A percentile compares a stretch with the other conserved stretches of the same genome.
Conservation (phyloP, 2,888 invertebrate species). For the Melangyna quadrimaculata region DNA sequence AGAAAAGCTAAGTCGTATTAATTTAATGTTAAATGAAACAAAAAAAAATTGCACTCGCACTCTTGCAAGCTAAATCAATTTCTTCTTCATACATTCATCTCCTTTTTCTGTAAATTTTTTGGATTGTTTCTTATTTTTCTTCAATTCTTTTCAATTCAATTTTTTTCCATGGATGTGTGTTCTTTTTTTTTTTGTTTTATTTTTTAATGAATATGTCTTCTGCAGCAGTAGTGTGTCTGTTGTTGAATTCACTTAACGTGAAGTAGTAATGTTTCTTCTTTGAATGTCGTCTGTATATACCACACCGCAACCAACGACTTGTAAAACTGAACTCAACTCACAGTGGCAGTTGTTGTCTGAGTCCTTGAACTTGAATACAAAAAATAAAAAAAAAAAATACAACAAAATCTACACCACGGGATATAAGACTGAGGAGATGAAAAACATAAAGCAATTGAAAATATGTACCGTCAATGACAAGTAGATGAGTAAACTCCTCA, state of each 20-base stretch:
- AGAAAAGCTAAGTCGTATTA: conserved; percentile 57
- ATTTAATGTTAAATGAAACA: conserved; percentile 33
- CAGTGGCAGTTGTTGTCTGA: conserved; percentile 29
- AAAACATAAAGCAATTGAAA: conserved; percentile 42
- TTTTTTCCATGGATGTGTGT: neutral
- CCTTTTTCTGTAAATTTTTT: neutral
- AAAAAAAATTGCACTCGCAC: conserved; percentile 3
- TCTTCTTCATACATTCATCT: conserved; percentile 41
- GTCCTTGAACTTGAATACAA: conserved; percentile 64
- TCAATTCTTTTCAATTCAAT: conserved; percentile 1
- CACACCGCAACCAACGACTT: conserved; percentile 20
- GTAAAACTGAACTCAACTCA: conserved; percentile 14
- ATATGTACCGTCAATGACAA: conserved; percentile 15
- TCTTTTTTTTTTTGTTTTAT: neutral
- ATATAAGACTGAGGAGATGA: neutral
- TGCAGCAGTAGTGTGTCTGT: conserved; percentile 20
- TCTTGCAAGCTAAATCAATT: conserved; percentile 55
- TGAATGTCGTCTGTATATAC: conserved; percentile 42
- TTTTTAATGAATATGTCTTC: conserved; percentile 4
- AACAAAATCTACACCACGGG: conserved; percentile 10
- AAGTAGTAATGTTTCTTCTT: conserved; percentile 47
- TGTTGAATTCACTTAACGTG: conserved; percentile 54
- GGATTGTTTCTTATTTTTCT: conserved; percentile 8
- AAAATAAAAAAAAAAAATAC: neutral
- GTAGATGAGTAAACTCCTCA: conserved; percentile 13